These are phyloP conservation scores for Calliphora vomitoria DNA, from an alignment of 2,888 invertebrate genomes.

Conservation along the genomic window DNA sequence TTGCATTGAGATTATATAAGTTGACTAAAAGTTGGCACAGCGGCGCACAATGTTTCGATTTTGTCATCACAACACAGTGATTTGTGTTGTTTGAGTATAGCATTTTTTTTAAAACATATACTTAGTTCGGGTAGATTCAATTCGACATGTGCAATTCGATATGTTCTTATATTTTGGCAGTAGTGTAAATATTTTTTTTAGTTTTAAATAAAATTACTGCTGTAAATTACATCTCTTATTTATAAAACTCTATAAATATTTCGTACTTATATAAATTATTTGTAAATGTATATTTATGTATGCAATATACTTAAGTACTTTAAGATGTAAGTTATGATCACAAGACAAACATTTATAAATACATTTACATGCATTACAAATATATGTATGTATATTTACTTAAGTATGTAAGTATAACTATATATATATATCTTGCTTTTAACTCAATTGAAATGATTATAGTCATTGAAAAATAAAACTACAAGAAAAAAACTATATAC, in stretches of 20 bases:
- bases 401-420: too few relatives aligned
- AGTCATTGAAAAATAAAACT: conserved; percentile 35
- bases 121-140: too few relatives aligned
- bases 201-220: too few relatives aligned
- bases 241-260: neutral
- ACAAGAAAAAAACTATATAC: neutral
- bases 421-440: neutral
- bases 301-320: conserved; percentile 9
- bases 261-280: neutral
- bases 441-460: conserved; percentile 45
- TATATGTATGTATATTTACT: neutral
- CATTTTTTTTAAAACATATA: too few relatives aligned
- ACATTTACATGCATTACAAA: neutral
- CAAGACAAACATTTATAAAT: conserved; percentile 10
- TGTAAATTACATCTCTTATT: neutral
- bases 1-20: too few relatives aligned
- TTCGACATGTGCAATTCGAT: too few relatives aligned
- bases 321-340: conserved; percentile 10
- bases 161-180: too few relatives aligned
- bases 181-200: too few relatives aligned
- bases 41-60: too few relatives aligned
- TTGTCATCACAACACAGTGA: too few relatives aligned
- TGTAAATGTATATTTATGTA: neutral
- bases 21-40: too few relatives aligned
- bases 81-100: too few relatives aligned